Base-by-base conservation (phyloP, 2,113 vertebrate genomes). In the Eupsittula cactorum region DNA sequence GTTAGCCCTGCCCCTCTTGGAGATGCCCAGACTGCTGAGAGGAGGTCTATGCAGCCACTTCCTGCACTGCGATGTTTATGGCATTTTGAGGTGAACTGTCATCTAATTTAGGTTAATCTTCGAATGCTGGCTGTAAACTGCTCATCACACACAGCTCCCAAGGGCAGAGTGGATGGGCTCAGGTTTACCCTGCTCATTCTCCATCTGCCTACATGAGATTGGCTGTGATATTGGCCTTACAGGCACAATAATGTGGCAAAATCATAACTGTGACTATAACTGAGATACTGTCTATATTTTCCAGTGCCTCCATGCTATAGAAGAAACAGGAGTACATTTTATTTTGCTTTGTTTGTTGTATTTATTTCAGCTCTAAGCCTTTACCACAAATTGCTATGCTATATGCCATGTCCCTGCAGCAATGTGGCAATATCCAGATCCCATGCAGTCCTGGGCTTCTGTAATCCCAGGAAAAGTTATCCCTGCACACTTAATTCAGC, bases 101-200 rank as follows among this genome's bases (percentile, higher is more conserved):
- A 84, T 86, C 92, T 79, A 35, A 64, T 89, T 92, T 39, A 64
- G 47, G 35, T 68, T 96, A 67, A 31, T 95, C 69, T 91, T 67
- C 47, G 83, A 50, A 70, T 1, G 13, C 65, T 70, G 60, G 33
- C 62, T 88, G 76, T 74, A 83, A 92, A 67, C 50, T 77, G 49
- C 79, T 59, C 1, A 0, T 75, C 92, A 91, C 50, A 75, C 87
- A 59, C 78, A 53, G 64, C 67, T 76, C 63, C 41, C 18, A 57
- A n/a, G 50, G 44, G 35, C 1, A 5, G 50, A 16, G 47, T 35
- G 35, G 57, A n/a, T 35, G 41, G 74, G 47, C 24, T 47, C 49
- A n/a, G 47, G 47, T 86, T 77, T 44, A 2, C 25, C 44, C 46
- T 74, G 63, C 59, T 83, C n/a, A 0, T 59, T 87, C 71, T 25